Evolutionary conservation across 2,888 invertebrate species (phyloP).

Genomic region (Lycophotia porphyrea): DNA sequence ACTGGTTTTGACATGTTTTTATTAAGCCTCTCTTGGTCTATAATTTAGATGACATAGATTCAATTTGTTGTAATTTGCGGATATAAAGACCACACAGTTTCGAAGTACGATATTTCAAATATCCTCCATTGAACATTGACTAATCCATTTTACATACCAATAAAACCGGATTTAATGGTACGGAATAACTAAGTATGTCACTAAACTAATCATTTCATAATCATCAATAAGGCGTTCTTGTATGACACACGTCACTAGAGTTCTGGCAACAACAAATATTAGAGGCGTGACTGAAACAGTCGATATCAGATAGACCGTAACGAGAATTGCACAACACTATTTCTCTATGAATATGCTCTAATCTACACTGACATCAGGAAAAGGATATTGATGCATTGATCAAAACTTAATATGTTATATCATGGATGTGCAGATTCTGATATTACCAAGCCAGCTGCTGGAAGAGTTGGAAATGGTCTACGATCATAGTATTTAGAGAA

Average conservation of each 20-base stretch:
- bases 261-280: slow-evolving; percentile 48
- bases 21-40: slow-evolving; percentile 16
- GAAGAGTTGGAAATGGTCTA: not conserved
- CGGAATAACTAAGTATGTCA: slow-evolving; percentile 31
- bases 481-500: not conserved
- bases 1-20: slow-evolving; percentile 35
- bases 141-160: slow-evolving; percentile 5
- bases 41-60: slow-evolving; percentile 13
- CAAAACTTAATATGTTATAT: not conserved
- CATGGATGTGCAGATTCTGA: not conserved
- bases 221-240: slow-evolving; percentile 51
- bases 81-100: slow-evolving; percentile 13
- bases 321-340: slow-evolving; percentile 55
- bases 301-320: slow-evolving; percentile 55
- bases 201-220: slow-evolving; percentile 41
- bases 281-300: slow-evolving; percentile 63
- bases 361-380: not conserved
- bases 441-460: not conserved
- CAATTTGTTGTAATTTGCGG: slow-evolving; percentile 25
- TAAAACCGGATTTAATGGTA: slow-evolving; percentile 15
- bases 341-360: slow-evolving; percentile 9
- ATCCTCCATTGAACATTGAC: not conserved
- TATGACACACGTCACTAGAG: slow-evolving; percentile 47
- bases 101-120: not conserved
- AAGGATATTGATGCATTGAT: not conserved